Evolutionary conservation across 2,888 invertebrate species (phyloP), one percentile per base, ranked within the genome.

Genomic region (Pardosa pseudoannulata): DNA sequence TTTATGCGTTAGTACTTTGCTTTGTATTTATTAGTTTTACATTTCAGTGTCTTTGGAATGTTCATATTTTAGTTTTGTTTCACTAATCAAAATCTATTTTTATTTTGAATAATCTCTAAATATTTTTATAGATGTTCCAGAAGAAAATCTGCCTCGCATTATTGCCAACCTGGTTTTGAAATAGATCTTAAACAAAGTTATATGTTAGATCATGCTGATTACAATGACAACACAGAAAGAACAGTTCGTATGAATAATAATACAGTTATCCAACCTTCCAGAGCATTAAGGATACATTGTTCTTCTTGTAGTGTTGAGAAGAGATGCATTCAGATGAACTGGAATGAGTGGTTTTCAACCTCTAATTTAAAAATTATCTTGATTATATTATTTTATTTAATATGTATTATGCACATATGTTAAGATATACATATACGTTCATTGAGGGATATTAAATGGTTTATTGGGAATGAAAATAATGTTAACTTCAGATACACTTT

Each of bases 91-190:
- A n/a, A n/a, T n/a, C n/a, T n/a, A 19, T 29, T 29, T 39, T 9
- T n/a, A 28, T 50, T 72, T 50, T 1, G 16, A 9, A n/a, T n/a
- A n/a, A n/a, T n/a, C n/a, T n/a, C n/a, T n/a, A n/a, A n/a, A n/a
- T 36, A 11, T 46, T 11, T n/a, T 46, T n/a, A 0, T 39, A 79
- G 88, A 71, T 50, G 32, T n/a, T 50, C 28, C 78, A 7, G 79
- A 79, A 75, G 88, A 83, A 75, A 36, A 36, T n/a, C 3, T 74
- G 19, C 86, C 88, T 19, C 72, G 76, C 9, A 81, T 88, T 29
- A 88, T 88, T 16, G 67, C 86, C 16, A 88, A 88, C 88, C 85
- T 28, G 88, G 88, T 28, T 85, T 88, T 74, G 88, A 87, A 28
- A 88, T 88, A 16, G 76, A 87, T 65, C 28, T 88, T 7, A 88